phyloP scores from a whole-genome alignment of 2,113 vertebrate species.

The Ramphastos sulfuratus region DNA sequence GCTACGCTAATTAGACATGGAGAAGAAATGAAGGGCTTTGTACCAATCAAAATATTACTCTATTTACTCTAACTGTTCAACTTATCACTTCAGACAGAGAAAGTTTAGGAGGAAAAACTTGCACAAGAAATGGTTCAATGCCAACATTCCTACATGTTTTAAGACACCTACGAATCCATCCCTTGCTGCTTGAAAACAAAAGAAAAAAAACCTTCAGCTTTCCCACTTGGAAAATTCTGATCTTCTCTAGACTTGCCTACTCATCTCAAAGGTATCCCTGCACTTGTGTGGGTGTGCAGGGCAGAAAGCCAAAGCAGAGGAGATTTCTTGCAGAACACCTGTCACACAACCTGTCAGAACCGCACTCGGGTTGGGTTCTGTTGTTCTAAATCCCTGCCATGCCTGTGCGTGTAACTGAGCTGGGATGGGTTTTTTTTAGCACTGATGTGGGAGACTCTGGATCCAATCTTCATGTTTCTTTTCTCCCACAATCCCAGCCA shows the following conservation, averaged over 20 bases:
- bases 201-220: background rate
- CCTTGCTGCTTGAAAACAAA: background rate
- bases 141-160: background rate
- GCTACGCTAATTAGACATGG: background rate
- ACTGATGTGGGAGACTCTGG: background rate
- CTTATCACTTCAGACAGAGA: background rate
- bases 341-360: background rate
- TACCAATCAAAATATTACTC: conserved; percentile 52
- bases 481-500: background rate
- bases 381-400: background rate
- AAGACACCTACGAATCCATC: background rate
- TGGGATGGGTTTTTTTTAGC: background rate
- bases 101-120: conserved; percentile 33
- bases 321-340: background rate
- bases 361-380: background rate
- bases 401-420: background rate
- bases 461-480: background rate
- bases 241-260: background rate
- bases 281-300: accelerated
- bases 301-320: background rate
- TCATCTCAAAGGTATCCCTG: background rate
- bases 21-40: conserved; percentile 30
- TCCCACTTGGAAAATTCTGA: background rate
- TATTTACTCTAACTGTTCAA: conserved; percentile 42
- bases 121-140: background rate